phyloP scores from a whole-genome alignment of 2,113 vertebrate genomes.

The Albula glossodonta region DNA sequence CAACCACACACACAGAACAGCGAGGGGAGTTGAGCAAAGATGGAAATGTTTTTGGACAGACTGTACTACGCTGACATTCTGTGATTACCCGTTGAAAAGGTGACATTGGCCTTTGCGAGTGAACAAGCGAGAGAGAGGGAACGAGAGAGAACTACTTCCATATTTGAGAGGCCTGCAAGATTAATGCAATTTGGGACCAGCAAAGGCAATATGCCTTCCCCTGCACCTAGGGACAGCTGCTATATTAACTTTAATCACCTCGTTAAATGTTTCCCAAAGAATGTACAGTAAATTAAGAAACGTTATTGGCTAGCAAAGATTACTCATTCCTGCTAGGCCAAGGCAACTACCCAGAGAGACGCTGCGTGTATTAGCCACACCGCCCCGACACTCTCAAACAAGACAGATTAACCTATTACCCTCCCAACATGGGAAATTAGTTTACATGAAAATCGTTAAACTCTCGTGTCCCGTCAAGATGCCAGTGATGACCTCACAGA shows the following conservation, averaged over 20 bases:
- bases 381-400: background rate
- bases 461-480: background rate
- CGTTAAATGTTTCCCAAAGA: slow-evolving; percentile 21
- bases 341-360: slow-evolving; percentile 9
- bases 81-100: background rate
- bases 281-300: slow-evolving; percentile 20
- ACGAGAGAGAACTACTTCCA: background rate
- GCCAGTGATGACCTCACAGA: background rate
- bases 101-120: background rate
- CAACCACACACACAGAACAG: background rate
- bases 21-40: background rate
- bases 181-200: slow-evolving; percentile 18
- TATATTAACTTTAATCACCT: slow-evolving; percentile 22
- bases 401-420: background rate
- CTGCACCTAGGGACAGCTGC: background rate
- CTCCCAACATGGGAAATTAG: slow-evolving; percentile 17
- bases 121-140: background rate
- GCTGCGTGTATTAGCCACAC: background rate
- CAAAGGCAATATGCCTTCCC: slow-evolving; percentile 15
- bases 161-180: slow-evolving; percentile 17
- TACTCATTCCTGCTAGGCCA: background rate
- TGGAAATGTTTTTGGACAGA: background rate
- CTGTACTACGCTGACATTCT: background rate
- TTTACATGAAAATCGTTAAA: slow-evolving; percentile 21
- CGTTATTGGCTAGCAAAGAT: slow-evolving; percentile 19